These are phyloP conservation scores for Hippocampus mohnikei DNA, from an alignment of 2,113 vertebrate species.

Conservation along the genomic window DNA sequence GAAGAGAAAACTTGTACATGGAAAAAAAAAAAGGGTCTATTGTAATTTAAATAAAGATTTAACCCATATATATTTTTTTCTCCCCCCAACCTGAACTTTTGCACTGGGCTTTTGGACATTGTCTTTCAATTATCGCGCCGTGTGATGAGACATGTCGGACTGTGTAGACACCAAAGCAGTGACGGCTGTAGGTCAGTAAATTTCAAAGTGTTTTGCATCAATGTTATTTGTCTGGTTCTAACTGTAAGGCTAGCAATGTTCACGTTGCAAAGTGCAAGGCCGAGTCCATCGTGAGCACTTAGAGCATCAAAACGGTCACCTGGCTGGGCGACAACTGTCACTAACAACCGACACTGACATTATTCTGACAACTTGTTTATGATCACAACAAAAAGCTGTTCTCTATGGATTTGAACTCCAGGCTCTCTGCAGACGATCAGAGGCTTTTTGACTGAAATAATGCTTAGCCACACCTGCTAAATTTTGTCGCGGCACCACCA, in stretches of 20 bases:
- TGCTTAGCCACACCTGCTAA: background rate
- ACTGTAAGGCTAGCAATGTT: background rate
- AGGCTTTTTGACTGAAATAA: background rate
- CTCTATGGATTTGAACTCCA: background rate
- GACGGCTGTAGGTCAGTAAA: slow-evolving; percentile 4
- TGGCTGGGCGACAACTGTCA: background rate
- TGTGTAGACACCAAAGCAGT: slow-evolving; percentile 4
- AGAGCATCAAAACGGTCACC: background rate
- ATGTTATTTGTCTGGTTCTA: background rate
- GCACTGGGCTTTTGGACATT: slow-evolving; percentile 30
- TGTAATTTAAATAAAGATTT: slow-evolving; percentile 63
- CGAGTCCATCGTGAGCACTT: background rate
- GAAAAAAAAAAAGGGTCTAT: slow-evolving; percentile 44
- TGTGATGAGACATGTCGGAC: slow-evolving; percentile 24
- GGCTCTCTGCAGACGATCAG: background rate
- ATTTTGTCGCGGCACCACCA: background rate
- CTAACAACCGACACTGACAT: background rate
- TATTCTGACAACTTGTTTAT: background rate
- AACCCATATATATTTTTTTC: slow-evolving; percentile 27
- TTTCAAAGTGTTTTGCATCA: slow-evolving; percentile 5
- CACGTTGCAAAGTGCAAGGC: background rate
- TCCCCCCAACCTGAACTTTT: slow-evolving; percentile 39
- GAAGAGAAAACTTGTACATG: slow-evolving; percentile 43
- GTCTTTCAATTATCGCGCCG: slow-evolving; percentile 40
- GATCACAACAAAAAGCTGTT: background rate